A percentile compares a stretch with the other conserved stretches of the same genome.
Evolutionary conservation across 92 coral and sea anemone genomes (phyloP).

Genomic region (Porites lobata): DNA sequence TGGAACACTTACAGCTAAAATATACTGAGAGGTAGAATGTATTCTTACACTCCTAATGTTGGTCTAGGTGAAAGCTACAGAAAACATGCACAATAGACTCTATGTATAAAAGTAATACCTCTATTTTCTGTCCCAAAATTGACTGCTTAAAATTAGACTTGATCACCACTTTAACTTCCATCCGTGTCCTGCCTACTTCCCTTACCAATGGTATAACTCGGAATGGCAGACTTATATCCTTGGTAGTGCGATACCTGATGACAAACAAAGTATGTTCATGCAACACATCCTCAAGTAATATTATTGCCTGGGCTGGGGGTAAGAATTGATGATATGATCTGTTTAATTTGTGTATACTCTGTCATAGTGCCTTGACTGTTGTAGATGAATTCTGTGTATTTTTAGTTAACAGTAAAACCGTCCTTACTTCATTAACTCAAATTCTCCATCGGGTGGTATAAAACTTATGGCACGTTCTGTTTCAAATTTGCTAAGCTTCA

Average conservation of each 20-base stretch:
- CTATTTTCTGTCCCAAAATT: conserved; percentile 96
- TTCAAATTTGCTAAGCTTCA: conserved; percentile 98
- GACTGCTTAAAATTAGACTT: conserved; percentile 99
- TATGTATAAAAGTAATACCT: conserved; percentile 61
- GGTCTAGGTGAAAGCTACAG: neutral
- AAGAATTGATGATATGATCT: neutral
- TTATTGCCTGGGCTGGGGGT: neutral
- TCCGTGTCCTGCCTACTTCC: conserved; percentile 95
- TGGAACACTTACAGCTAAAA: too few relatives aligned
- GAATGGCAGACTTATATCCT: conserved; percentile 98
- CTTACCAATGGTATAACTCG: conserved; percentile 98
- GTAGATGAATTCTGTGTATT: too few relatives aligned
- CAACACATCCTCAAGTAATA: too few relatives aligned
- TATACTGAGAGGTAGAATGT: too few relatives aligned
- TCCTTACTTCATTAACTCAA: conserved; percentile 95
- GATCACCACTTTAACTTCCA: conserved; percentile 99
- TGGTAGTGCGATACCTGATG: conserved; percentile 94
- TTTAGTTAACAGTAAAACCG: neutral
- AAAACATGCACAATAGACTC: neutral
- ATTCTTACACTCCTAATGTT: neutral
- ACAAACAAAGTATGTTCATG: too few relatives aligned
- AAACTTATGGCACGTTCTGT: conserved; percentile 98
- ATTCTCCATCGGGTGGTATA: conserved; percentile 99
- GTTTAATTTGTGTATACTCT: neutral
- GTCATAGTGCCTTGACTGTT: neutral